phyloP scores from a whole-genome alignment of 2,113 vertebrate genomes.

The Platanista minor region DNA sequence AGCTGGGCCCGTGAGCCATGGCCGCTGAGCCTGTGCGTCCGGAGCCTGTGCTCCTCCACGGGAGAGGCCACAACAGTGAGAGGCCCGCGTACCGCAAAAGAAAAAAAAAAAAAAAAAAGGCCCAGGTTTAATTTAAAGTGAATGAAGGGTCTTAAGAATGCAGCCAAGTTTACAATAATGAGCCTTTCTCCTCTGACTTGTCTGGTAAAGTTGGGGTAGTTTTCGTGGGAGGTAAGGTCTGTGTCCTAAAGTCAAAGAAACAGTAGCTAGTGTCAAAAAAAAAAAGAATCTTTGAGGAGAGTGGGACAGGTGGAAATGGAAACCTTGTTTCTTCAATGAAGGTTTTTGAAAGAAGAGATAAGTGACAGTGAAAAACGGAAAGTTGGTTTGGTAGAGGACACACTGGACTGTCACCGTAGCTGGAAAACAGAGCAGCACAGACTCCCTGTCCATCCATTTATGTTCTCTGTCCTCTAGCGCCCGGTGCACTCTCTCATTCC shows the following conservation, averaged over 20 bases:
- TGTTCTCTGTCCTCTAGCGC: background rate
- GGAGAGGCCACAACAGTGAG: no score
- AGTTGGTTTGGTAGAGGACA: background rate
- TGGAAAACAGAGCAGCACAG: background rate
- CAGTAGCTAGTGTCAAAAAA: background rate
- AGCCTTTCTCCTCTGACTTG: background rate
- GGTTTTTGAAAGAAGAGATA: background rate
- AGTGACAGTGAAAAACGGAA: background rate
- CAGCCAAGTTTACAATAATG: background rate
- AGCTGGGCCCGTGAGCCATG: no score
- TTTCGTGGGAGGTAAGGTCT: background rate
- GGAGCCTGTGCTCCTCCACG: no score
- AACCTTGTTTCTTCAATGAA: background rate
- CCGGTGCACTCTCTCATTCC: fast-evolving
- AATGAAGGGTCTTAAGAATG: background rate
- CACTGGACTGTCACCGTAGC: fast-evolving
- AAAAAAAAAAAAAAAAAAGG: no score
- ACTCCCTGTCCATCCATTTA: background rate
- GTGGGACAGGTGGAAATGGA: background rate
- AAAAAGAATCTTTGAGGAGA: background rate
- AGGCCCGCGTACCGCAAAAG: no score
- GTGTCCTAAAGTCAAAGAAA: background rate
- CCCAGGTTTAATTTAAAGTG: background rate
- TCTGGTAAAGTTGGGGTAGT: background rate
- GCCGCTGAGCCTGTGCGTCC: no score